Percentiles rank a stretch among this genome's conserved stretches.
Evolutionary conservation across 2,888 invertebrate species (phyloP).

Genomic region (Polymixis lichenea): DNA sequence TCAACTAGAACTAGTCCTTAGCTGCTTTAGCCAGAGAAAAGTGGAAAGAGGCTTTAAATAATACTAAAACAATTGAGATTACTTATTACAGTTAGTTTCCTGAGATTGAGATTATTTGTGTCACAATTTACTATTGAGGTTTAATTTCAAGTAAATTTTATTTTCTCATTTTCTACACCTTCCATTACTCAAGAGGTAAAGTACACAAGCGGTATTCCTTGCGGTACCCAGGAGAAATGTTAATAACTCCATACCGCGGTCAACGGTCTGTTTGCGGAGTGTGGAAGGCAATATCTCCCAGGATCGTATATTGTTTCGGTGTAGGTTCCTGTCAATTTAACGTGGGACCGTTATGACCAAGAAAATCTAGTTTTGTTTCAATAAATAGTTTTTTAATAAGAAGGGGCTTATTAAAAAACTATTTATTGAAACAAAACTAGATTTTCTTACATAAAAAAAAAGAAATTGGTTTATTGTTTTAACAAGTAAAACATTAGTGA

Average conservation of each 20-base stretch:
- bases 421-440: too few relatives aligned
- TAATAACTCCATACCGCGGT: constrained; percentile 5
- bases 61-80: not conserved
- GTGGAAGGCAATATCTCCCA: constrained; percentile 7
- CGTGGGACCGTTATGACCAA: not conserved
- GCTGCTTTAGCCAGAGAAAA: too few relatives aligned
- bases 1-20: too few relatives aligned
- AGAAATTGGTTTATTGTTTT: too few relatives aligned
- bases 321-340: not conserved
- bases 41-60: too few relatives aligned
- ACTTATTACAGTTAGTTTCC: not conserved
- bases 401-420: too few relatives aligned
- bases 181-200: not conserved
- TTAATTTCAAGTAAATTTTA: not conserved
- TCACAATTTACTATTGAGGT: not conserved
- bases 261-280: constrained; percentile 10
- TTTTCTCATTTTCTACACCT: not conserved
- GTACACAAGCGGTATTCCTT: not conserved
- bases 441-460: too few relatives aligned
- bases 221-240: constrained; percentile 7
- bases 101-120: not conserved
- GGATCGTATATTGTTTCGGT: not conserved
- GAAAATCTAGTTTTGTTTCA: not conserved
- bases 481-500: too few relatives aligned
- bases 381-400: not conserved